Percentiles rank a stretch among this genome's conserved stretches.
Conservation (phyloP, 2,797 vertebrate genomes). For the Esox masquinongy region DNA sequence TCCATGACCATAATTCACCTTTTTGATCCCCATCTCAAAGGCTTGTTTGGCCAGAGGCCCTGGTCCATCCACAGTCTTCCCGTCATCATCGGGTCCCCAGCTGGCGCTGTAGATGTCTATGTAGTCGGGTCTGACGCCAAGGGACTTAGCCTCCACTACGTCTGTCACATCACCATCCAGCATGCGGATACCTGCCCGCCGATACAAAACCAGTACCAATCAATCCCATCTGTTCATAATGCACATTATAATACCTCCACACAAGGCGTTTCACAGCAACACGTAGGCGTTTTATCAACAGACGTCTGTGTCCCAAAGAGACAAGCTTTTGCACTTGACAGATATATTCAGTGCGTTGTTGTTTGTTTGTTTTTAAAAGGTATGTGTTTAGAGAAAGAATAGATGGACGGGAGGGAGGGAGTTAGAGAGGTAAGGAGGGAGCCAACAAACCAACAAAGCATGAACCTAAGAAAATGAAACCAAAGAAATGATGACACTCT, state of each 20-base stretch:
- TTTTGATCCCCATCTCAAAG: constrained; percentile 90
- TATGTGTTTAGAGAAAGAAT: neutral
- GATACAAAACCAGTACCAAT: neutral
- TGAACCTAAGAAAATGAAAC: neutral
- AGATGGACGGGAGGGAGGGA: neutral
- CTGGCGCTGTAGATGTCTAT: constrained; percentile 92
- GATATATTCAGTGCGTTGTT: neutral
- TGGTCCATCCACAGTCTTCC: constrained; percentile 85
- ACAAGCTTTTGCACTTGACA: neutral
- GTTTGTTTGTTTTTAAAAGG: neutral
- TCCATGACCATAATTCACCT: constrained; percentile 68
- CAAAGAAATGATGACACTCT: neutral
- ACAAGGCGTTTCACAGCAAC: neutral
- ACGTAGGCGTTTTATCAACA: neutral
- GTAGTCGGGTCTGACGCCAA: constrained; percentile 84
- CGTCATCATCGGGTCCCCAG: constrained; percentile 89
- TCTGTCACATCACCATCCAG: constrained; percentile 86
- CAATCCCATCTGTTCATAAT: neutral
- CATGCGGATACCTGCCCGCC: constrained; percentile 84
- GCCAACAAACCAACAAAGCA: neutral
- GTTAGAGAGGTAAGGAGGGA: neutral
- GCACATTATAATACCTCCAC: neutral
- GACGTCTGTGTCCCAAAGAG: neutral
- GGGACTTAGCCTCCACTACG: constrained; percentile 84
- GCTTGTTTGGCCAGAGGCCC: constrained; percentile 79